Percentiles rank a stretch among this genome's conserved stretches.
Conservation (phyloP, 2,797 vertebrate species). For the Scarus forsteni region DNA sequence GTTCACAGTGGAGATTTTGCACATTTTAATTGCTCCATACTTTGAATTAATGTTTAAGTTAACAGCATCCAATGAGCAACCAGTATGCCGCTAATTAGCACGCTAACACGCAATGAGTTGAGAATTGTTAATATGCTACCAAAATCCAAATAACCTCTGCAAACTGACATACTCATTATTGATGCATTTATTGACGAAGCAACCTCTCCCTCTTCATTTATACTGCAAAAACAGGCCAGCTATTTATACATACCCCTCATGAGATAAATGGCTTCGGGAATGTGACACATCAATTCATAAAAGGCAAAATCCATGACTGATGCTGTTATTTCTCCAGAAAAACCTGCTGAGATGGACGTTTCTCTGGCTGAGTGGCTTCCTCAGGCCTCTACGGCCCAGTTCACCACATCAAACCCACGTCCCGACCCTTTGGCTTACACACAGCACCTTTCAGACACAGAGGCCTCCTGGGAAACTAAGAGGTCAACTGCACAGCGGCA, state of each 20-base stretch:
- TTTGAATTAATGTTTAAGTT: no score
- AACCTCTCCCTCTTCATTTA: not conserved
- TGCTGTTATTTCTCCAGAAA: not conserved
- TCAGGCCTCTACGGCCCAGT: constrained; percentile 3
- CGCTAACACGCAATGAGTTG: no score
- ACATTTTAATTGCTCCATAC: no score
- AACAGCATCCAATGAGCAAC: no score
- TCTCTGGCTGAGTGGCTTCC: constrained; percentile 2
- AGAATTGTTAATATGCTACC: no score
- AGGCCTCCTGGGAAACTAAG: constrained; percentile 30
- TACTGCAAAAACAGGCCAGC: not conserved
- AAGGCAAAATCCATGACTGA: not conserved
- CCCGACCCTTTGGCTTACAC: constrained; percentile 23
- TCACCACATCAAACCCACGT: constrained; percentile 46
- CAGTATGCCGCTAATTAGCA: no score
- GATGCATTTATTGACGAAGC: not conserved
- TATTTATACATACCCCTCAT: no score
- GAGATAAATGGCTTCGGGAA: not conserved
- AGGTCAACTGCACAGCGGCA: constrained; percentile 29
- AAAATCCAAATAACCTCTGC: not conserved
- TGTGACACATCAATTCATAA: not conserved
- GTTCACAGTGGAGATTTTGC: no score
- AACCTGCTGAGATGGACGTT: not conserved
- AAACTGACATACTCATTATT: not conserved
- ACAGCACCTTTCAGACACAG: constrained; percentile 28